phyloP scores from a whole-genome alignment of 2,797 vertebrate genomes.

The Ambastaia sidthimunki region DNA sequence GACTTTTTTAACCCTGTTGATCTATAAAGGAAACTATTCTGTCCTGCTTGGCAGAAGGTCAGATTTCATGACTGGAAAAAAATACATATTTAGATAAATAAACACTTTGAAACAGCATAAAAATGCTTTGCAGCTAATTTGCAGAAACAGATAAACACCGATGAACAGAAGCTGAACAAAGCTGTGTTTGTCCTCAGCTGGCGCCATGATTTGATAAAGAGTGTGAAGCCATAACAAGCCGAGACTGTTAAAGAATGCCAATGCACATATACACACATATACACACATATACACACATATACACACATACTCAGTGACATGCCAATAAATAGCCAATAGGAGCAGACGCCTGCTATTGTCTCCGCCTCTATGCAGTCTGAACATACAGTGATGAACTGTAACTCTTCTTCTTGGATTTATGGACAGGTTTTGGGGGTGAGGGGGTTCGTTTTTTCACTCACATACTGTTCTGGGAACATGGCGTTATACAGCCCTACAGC shows the following conservation, averaged over 20 bases:
- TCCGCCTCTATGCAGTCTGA: background rate
- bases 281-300: too few species aligned
- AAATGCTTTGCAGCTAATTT: conserved; percentile 36
- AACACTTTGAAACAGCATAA: conserved; percentile 20
- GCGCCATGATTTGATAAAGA: conserved; percentile 52
- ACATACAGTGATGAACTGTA: conserved; percentile 18
- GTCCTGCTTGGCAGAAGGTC: conserved; percentile 12
- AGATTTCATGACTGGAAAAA: conserved; percentile 7
- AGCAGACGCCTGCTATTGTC: background rate
- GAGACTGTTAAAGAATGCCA: conserved; percentile 29
- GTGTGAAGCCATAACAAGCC: conserved; percentile 59
- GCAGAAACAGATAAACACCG: background rate
- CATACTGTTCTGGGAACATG: conserved; percentile 14
- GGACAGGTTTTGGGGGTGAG: background rate
- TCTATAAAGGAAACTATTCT: conserved; percentile 21
- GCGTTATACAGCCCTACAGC: conserved; percentile 27
- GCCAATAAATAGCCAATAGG: background rate
- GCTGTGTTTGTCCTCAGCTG: conserved; percentile 50
- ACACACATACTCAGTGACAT: background rate
- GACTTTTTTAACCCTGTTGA: conserved; percentile 13
- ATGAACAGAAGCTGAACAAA: conserved; percentile 27
- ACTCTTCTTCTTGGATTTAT: conserved; percentile 36
- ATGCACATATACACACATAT: conserved; percentile 12
- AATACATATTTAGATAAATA: background rate
- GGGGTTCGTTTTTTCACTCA: background rate